These are phyloP conservation scores for Dryobota labecula DNA, from an alignment of 2,888 invertebrate genomes.

Conservation along the genomic window DNA sequence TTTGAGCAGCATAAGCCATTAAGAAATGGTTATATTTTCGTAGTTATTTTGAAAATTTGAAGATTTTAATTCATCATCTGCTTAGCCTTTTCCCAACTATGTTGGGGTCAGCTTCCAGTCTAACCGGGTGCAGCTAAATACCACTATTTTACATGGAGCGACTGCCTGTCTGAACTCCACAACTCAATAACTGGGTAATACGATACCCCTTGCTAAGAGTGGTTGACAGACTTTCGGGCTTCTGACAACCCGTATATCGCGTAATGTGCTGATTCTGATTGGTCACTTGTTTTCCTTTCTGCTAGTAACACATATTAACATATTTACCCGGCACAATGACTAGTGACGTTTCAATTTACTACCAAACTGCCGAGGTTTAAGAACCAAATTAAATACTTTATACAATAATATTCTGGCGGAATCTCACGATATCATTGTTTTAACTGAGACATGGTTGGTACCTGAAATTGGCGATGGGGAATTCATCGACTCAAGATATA, in stretches of 20 bases:
- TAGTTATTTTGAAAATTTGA: neutral
- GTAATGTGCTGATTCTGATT: neutral
- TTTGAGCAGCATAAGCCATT: neutral
- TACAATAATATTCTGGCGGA: conserved; percentile 12
- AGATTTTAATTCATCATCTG: too few species aligned
- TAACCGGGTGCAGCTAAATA: too few species aligned
- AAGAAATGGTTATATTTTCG: neutral
- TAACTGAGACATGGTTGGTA: conserved; percentile 9
- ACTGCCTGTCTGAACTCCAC: too few species aligned
- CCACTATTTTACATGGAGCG: too few species aligned
- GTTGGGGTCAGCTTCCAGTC: too few species aligned
- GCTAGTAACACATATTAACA: neutral
- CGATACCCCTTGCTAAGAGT: too few species aligned
- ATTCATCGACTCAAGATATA: neutral
- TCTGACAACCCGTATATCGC: too few species aligned
- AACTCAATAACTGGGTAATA: too few species aligned
- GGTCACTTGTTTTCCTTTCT: neutral
- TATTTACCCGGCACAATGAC: neutral
- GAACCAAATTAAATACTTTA: neutral
- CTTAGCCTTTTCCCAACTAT: too few species aligned
- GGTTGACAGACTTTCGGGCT: too few species aligned
- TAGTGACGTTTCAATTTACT: neutral
- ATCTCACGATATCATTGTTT: neutral
- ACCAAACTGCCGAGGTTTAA: neutral
- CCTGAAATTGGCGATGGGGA: neutral